Evolutionary conservation across 2,113 vertebrate species (phyloP), one percentile per base, ranked within the genome.

Genomic region (Dasypus novemcinctus): DNA sequence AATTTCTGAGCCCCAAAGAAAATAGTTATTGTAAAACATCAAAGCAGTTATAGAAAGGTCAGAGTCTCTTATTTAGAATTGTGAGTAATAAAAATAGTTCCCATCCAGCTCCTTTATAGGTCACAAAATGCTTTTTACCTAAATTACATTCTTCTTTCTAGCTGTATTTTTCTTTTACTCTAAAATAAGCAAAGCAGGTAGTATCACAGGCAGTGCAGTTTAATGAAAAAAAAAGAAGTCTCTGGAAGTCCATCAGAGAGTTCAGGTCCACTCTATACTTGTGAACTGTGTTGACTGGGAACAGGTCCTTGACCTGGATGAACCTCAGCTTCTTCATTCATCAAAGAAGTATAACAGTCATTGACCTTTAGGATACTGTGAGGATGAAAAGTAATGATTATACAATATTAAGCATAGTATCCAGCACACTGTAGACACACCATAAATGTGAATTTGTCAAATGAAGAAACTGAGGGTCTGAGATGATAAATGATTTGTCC

Each of bases 1-100:
- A 87, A 86, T 4, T 5, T 23, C 21, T 90, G 41, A 94, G 78
- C 13, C 59, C 85, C 25, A 82, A 81, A 41, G 13, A 88, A 72
- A 93, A 33, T 25, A 54, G 9, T 4, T 68, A 7, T 11, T 5
- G 14, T n/a, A 66, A 87, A 83, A 71, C 10, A 25, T n/a, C 59
- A 61, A 43, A 29, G 49, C 1, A 46, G 25, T 80, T 54, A 23
- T 4, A 80, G 43, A 68, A 95, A 93, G 46, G 23, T 18, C 36
- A 36, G 23, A 8, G 15, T 46, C 66, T 46, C 59, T 66, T 54
- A 20, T 52, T 9, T 20, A 64, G 54, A 64, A 23, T 29, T 57
- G 3, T 17, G 29, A 82, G 41, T 27, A 46, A 33, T 17, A 43
- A 46, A n/a, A 86, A 74, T n/a, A 75, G 43, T 43, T 69, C 38